Conservation (phyloP, 2,888 invertebrate species). For the Orthosia cruda region DNA sequence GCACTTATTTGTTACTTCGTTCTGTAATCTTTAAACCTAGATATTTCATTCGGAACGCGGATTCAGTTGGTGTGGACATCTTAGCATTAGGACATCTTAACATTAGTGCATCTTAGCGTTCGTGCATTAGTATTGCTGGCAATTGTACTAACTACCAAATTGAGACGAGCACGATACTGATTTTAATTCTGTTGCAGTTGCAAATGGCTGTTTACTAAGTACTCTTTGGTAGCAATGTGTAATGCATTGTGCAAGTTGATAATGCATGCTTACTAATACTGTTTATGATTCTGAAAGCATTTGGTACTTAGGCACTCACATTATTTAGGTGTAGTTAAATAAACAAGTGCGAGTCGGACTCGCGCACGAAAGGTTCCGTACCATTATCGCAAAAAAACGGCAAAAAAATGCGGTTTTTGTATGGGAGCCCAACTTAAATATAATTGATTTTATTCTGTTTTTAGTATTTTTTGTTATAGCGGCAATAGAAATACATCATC, state of each 20-base stretch:
- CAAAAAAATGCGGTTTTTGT: no score
- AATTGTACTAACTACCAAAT: slow-evolving; percentile 46
- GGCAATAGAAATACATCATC: no score
- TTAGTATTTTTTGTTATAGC: no score
- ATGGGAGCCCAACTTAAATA: no score
- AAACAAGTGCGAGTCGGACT: no score
- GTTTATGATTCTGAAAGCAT: background rate
- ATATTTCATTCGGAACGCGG: slow-evolving; percentile 47
- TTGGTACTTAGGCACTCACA: background rate
- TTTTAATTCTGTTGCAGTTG: slow-evolving; percentile 51
- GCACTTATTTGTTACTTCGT: slow-evolving; percentile 37
- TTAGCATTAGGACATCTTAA: slow-evolving; percentile 17
- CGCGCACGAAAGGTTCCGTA: no score
- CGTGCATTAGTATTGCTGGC: slow-evolving; percentile 49
- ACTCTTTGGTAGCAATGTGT: slow-evolving; percentile 25
- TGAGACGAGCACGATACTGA: slow-evolving; percentile 44
- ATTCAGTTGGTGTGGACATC: slow-evolving; percentile 41
- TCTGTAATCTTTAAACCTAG: slow-evolving; percentile 51
- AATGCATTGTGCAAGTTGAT: slow-evolving; percentile 39
- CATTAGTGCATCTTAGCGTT: slow-evolving; percentile 20
- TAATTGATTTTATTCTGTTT: no score
- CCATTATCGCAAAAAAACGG: no score
- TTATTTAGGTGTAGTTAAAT: background rate
- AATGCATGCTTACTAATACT: slow-evolving; percentile 15
- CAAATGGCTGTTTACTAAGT: slow-evolving; percentile 46